Evolutionary conservation across 2,888 invertebrate species (phyloP), one percentile per base, ranked within the genome.

Genomic region (Caenorhabditis sp.): DNA sequence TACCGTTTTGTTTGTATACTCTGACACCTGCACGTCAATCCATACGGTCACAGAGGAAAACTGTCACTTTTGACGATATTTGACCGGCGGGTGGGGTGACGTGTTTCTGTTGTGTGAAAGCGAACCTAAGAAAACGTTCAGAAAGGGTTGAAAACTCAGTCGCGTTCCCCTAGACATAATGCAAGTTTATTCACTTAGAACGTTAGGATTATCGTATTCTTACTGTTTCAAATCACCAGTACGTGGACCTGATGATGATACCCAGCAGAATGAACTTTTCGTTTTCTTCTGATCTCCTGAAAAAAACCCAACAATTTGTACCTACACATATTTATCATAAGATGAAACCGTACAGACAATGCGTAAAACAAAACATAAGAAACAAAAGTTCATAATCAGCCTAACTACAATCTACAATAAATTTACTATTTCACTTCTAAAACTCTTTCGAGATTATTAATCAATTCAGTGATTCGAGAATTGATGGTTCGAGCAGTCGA

Each of bases 21-120:
- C 31, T 59, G 72, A 72, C 72, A 72, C 59, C 61, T 72, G 72
- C 72, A 61, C 72, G 72, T 72, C 72, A 72, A 72, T 54, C 68
- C 26, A 19, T 28, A 66, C n/a, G 68, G 68, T 68, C 68, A 68
- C 68, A 28, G 54, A n/a, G n/a, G 66, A n/a, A 26, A 68, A 54
- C 51, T 68, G 68, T 68, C 68, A 68, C 35, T 68, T 68, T 68
- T 54, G 19, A 24, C 51, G 66, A 68, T 31, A 49, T 51, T 51
- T 68, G 68, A 51, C 68, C 54, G 68, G 54, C 44, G 6, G 63
- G 7, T n/a, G 44, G 26, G 26, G 8, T 61, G 61, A 41, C 61
- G 41, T 38, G 8, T 19, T 12, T 14, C 26, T 19, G 38, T 8
- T 38, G 24, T 64, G 35, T n/a, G 28, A 66, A 66, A 66, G 51